Percentiles rank a stretch among this genome's conserved stretches.
phyloP scores from a whole-genome alignment of 1,140 invertebrate species.

The Cydia fagiglandana region DNA sequence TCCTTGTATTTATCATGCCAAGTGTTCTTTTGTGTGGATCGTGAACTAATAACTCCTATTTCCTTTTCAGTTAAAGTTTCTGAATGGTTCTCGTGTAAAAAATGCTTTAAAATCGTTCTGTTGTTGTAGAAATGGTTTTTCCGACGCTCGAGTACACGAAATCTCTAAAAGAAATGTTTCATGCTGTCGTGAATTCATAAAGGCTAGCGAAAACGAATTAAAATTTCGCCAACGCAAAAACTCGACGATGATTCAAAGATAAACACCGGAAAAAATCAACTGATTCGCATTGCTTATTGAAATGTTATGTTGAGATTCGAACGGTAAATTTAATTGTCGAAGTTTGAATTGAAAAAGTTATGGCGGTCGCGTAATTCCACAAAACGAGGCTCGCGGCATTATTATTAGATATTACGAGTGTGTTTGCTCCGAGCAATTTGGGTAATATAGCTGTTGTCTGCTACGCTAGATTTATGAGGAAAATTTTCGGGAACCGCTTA shows the following conservation, averaged over 20 bases:
- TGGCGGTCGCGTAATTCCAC: slow-evolving; percentile 66
- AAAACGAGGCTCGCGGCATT: slow-evolving; percentile 58
- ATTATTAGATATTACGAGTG: slow-evolving; percentile 60
- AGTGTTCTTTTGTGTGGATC: slow-evolving; percentile 43
- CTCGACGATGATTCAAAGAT: slow-evolving; percentile 46
- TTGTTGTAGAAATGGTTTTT: slow-evolving; percentile 5
- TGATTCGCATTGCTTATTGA: slow-evolving; percentile 61
- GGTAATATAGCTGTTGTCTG: slow-evolving; percentile 61
- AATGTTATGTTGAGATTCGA: slow-evolving; percentile 63
- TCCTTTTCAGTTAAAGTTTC: not conserved
- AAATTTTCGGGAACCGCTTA: slow-evolving; percentile 57
- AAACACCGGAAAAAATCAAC: slow-evolving; percentile 51
- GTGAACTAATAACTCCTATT: not conserved
- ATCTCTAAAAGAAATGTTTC: slow-evolving; percentile 1
- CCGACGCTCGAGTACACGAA: not conserved
- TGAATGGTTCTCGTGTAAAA: slow-evolving; percentile 8
- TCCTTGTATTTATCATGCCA: slow-evolving; percentile 55
- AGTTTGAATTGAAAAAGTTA: slow-evolving; percentile 77
- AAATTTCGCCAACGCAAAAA: slow-evolving; percentile 32
- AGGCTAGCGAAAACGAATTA: not conserved
- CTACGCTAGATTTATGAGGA: slow-evolving; percentile 54
- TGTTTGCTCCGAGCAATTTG: slow-evolving; percentile 72
- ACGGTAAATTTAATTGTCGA: slow-evolving; percentile 74
- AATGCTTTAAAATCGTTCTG: not conserved
- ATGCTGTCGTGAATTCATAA: not conserved